phyloP scores from a whole-genome alignment of 1,140 invertebrate species.

The Bursaphelenchus mucronatus region DNA sequence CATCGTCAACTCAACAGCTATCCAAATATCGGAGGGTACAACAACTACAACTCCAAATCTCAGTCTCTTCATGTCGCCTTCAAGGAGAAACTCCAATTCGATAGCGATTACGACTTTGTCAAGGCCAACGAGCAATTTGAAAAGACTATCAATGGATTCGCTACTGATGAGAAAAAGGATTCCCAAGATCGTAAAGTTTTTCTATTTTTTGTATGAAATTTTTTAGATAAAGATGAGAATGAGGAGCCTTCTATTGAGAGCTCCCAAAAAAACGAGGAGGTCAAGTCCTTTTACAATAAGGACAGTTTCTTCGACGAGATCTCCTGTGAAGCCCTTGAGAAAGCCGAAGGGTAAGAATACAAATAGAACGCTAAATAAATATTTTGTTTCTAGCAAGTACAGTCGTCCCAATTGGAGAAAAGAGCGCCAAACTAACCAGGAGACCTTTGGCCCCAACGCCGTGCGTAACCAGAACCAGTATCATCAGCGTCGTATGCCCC shows the following conservation, averaged over 20 bases:
- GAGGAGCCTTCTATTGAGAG: background rate
- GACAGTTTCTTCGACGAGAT: constrained; percentile 16
- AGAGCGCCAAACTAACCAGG: constrained; percentile 13
- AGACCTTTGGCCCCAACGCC: constrained; percentile 13
- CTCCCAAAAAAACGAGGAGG: background rate
- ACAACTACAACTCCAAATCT: background rate
- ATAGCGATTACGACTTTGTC: constrained; percentile 10
- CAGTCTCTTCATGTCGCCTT: background rate
- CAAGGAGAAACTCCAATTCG: constrained; percentile 1
- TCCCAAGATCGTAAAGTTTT: background rate
- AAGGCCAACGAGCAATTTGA: constrained; percentile 11
- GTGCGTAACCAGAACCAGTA: constrained; percentile 9
- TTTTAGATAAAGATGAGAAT: background rate
- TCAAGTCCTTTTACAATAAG: background rate
- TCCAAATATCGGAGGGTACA: background rate
- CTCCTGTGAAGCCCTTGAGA: constrained; percentile 17
- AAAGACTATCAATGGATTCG: background rate
- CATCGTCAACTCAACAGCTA: constrained; percentile 1
- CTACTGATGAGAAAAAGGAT: background rate
- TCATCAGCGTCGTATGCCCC: too few species aligned
- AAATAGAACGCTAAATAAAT: background rate
- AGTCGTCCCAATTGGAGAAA: constrained; percentile 14
- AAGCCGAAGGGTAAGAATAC: constrained; percentile 7
- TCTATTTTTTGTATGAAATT: background rate
- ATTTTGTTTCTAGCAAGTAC: constrained; percentile 5